These are phyloP conservation scores for Polydrusus pterygomalis DNA, from an alignment of 2,888 invertebrate species.

Conservation along the genomic window DNA sequence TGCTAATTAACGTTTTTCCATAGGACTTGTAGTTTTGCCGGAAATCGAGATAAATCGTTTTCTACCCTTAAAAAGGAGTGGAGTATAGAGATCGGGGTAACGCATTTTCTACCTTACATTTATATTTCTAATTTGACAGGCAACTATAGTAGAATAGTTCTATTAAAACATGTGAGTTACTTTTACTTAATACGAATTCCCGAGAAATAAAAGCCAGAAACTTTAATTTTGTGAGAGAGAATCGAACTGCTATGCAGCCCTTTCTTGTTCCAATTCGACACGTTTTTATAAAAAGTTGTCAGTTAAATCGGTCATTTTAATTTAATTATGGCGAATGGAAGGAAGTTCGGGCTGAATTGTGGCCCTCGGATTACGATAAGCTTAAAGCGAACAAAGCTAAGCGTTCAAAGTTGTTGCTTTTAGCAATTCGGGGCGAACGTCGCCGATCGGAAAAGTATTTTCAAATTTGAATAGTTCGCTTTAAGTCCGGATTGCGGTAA, in stretches of 20 bases:
- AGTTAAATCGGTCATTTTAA: conserved; percentile 16
- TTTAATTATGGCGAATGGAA: conserved; percentile 27
- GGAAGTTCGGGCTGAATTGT: conserved; percentile 34
- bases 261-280: background rate
- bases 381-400: conserved; percentile 32
- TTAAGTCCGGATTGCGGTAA: conserved; percentile 18
- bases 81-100: background rate
- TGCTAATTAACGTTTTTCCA: too few species aligned
- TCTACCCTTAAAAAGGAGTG: too few species aligned
- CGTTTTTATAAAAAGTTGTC: background rate
- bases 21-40: too few species aligned
- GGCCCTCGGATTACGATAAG: conserved; percentile 38
- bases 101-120: too few species aligned
- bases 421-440: conserved; percentile 4
- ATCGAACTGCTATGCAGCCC: background rate
- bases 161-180: too few species aligned
- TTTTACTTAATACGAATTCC: too few species aligned
- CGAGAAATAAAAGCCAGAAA: background rate
- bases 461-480: conserved; percentile 37
- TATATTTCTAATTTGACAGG: background rate
- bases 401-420: conserved; percentile 41
- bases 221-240: background rate
- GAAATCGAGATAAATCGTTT: too few species aligned
- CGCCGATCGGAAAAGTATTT: conserved; percentile 39
- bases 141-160: too few species aligned